These are phyloP conservation scores for Pseudomyrmex concolor DNA, from an alignment of 1,140 invertebrate genomes.

Conservation along the genomic window DNA sequence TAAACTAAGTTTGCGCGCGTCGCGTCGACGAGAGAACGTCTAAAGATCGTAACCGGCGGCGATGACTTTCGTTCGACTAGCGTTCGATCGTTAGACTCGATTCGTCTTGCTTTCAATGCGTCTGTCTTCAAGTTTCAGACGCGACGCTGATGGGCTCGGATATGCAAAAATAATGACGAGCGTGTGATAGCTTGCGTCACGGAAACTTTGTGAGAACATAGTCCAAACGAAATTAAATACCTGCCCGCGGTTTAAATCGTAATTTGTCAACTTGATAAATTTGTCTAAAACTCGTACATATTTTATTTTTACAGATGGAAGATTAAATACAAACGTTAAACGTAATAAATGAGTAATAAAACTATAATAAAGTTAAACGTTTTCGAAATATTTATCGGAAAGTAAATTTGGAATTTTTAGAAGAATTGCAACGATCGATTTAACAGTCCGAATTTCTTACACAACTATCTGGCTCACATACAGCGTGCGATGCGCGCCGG, in stretches of 20 bases:
- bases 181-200: not conserved
- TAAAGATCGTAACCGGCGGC: conserved; percentile 33
- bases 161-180: conserved; percentile 50
- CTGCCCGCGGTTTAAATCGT: not conserved
- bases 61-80: conserved; percentile 58
- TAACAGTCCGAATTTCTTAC: conserved; percentile 58
- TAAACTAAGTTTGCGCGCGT: conserved; percentile 70
- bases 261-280: conserved; percentile 13
- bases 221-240: not conserved
- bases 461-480: conserved; percentile 35
- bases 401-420: not conserved
- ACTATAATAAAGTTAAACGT: too few species aligned
- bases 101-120: conserved; percentile 57
- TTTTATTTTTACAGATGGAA: not conserved
- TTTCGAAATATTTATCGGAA: too few species aligned
- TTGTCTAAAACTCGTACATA: not conserved
- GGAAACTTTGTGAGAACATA: not conserved
- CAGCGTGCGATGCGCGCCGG: conserved; percentile 20
- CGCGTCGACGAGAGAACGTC: conserved; percentile 31
- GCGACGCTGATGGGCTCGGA: conserved; percentile 10
- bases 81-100: conserved; percentile 68
- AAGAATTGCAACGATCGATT: conserved; percentile 24
- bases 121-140: conserved; percentile 34
- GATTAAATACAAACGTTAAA: not conserved
- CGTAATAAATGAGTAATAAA: too few species aligned